Evolutionary conservation across 2,888 invertebrate genomes (phyloP), one percentile per base, ranked within the genome.

Genomic region (Camptogramma bilineatum): DNA sequence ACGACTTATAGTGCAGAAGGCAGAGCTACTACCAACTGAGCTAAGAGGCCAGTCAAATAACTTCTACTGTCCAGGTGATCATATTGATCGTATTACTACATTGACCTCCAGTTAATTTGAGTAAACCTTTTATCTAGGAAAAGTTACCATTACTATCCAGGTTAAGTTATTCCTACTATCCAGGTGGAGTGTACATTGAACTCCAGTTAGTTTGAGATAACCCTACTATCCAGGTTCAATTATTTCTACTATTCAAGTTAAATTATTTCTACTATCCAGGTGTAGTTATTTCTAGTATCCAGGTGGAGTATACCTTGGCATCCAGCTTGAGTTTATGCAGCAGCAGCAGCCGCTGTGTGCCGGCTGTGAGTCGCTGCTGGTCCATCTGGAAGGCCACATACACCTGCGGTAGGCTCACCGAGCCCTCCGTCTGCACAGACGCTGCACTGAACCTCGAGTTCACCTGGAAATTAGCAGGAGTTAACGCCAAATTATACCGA

Each of bases 371-470:
- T 77, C 94, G 94, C 63, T 96, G 90, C 77, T 95, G 95, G 62
- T 95, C 94, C 75, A 95, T 87, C 72, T 94, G 94, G 73, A 96
- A 91, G 56, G 95, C 95, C 55, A 96, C 94, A 70, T 95, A 94
- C 68, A 96, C 89, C 65, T 94, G 94, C 5, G 95, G 94, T 51
- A 94, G 82, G 31, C 89, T 56, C 57, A 75, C 75, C 34, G 80
- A 82, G 0, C 84, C 82, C 13, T 83, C 81, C 19, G 76, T 69
- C 9, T 80, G 68, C n/a, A 84, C 77, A 4, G 86, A 77, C 4
- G 87, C 93, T 0, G 94, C 93, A 71, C 94, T 94, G 74, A 95
- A 95, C 73, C 94, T 89, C 0, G 95, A 94, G 66, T 94, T 94
- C 16, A 94, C 91, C 94, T 95, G 72, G 1, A 75, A 42, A 52